Percentiles rank a stretch among this genome's conserved stretches.
These are phyloP conservation scores for Drosophila asahinai DNA, from an alignment of 1,140 invertebrate genomes.

Conservation along the genomic window DNA sequence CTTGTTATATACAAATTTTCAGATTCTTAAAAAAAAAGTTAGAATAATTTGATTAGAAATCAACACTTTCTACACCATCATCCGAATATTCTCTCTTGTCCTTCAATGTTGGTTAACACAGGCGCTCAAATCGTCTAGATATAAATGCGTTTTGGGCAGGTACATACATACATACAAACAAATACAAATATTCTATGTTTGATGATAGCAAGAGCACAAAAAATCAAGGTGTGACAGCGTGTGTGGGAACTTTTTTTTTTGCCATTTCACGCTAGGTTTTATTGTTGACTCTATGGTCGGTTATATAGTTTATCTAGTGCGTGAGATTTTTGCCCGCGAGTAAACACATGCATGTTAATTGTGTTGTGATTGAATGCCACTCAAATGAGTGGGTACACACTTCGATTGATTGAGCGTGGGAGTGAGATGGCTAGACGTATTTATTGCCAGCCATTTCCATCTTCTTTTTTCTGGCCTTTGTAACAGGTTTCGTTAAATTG, in stretches of 20 bases:
- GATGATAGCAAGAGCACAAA: neutral
- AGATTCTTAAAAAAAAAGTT: too few relatives aligned
- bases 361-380: conserved; percentile 73
- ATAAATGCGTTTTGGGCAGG: conserved; percentile 6
- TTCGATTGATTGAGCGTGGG: conserved; percentile 25
- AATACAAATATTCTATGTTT: neutral
- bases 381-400: conserved; percentile 60
- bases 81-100: conserved; percentile 4
- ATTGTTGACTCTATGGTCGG: conserved; percentile 36
- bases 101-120: conserved; percentile 10
- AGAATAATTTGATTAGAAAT: neutral
- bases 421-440: conserved; percentile 21
- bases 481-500: conserved; percentile 62
- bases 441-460: conserved; percentile 23
- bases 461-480: conserved; percentile 11
- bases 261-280: conserved; percentile 12
- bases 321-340: conserved; percentile 38
- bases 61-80: neutral
- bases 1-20: too few relatives aligned
- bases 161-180: conserved; percentile 4
- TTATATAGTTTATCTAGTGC: conserved; percentile 56
- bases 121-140: neutral
- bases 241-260: conserved; percentile 26
- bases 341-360: conserved; percentile 63
- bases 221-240: conserved; percentile 28